A percentile compares a stretch with the other conserved stretches of the same genome.
phyloP scores from a whole-genome alignment of 1,140 invertebrate species.

The Hypsibius dujardini region DNA sequence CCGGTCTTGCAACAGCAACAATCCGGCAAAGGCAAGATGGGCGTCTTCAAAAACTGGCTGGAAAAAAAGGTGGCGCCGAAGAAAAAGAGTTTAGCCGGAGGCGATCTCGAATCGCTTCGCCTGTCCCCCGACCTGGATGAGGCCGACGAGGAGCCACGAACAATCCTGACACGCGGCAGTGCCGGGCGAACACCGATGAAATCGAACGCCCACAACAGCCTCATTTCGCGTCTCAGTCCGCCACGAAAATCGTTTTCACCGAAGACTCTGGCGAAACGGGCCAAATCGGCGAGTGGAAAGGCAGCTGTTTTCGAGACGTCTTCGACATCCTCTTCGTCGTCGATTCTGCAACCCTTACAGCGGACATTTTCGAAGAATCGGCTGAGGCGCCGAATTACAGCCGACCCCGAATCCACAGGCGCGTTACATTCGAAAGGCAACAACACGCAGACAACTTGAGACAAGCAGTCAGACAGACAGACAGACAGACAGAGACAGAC shows the following conservation, averaged over 20 bases:
- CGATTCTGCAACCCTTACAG: conserved; percentile 12
- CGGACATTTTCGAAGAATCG: conserved; percentile 20
- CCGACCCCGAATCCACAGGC: conserved; percentile 31
- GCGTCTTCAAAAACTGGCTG: conserved; percentile 8
- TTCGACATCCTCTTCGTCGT: no score
- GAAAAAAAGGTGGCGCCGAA: neutral
- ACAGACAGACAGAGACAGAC: no score
- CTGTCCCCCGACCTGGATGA: neutral
- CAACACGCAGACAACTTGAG: no score
- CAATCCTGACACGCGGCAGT: neutral
- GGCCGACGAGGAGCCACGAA: neutral
- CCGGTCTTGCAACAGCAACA: no score
- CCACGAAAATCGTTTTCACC: neutral
- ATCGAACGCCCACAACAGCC: no score
- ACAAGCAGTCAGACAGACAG: no score
- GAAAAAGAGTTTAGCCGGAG: neutral
- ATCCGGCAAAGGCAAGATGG: neutral
- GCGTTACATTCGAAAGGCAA: conserved; percentile 41
- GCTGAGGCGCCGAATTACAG: conserved; percentile 22
- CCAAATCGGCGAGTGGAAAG: neutral
- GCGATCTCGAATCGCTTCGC: neutral
- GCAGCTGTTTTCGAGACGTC: neutral
- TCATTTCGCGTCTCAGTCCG: neutral
- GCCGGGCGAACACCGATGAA: no score
- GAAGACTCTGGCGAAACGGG: neutral